phyloP scores from a whole-genome alignment of 2,113 vertebrate genomes.

The Cryptomyrus ogoouensis region DNA sequence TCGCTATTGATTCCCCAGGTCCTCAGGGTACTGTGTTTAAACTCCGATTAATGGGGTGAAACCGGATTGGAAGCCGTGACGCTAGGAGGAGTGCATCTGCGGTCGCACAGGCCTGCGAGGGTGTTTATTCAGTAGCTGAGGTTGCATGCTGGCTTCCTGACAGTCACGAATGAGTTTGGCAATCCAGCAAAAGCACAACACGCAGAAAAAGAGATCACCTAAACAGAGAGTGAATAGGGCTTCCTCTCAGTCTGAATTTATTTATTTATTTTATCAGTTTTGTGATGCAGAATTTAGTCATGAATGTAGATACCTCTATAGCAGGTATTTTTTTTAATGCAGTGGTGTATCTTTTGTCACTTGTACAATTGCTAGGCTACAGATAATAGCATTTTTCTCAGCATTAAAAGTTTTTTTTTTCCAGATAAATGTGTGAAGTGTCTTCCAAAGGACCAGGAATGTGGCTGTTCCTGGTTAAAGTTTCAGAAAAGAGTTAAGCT shows the following conservation, averaged over 20 bases:
- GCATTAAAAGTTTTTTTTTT: not conserved
- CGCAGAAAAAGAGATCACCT: not conserved
- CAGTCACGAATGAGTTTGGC: not conserved
- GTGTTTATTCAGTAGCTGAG: not conserved
- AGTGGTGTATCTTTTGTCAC: not conserved
- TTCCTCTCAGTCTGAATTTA: not conserved
- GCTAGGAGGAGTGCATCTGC: not conserved
- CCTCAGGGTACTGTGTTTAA: not conserved
- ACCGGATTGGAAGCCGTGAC: not conserved
- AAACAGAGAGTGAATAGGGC: not conserved
- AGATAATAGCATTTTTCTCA: not conserved
- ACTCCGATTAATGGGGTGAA: slow-evolving; percentile 17
- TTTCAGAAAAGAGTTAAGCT: not conserved
- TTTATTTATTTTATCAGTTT: not conserved
- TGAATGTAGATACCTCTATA: not conserved
- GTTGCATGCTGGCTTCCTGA: not conserved
- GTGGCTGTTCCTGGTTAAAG: not conserved
- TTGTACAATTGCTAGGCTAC: not conserved
- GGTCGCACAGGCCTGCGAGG: no score
- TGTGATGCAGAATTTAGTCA: not conserved
- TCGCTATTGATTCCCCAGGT: slow-evolving; percentile 5
- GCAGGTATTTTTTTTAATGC: not conserved
- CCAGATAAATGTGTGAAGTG: not conserved
- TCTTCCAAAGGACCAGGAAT: not conserved
- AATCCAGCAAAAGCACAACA: not conserved